Conservation (phyloP, 1,140 invertebrate species). For the Gryllus bimaculatus region DNA sequence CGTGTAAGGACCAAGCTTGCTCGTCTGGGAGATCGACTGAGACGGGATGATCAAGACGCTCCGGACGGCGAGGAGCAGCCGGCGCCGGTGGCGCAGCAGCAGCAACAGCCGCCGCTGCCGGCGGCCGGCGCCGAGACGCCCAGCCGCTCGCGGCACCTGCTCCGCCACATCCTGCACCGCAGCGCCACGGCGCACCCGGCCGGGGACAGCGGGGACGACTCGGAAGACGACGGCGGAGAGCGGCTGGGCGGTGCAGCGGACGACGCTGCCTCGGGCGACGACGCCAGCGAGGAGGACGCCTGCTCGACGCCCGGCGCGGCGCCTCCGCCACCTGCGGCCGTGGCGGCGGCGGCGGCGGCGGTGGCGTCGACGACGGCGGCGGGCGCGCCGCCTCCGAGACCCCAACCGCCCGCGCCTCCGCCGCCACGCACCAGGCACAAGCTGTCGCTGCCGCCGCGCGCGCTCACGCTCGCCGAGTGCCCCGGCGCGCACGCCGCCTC, state of each 20-base stretch:
- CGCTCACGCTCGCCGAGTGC: conserved; percentile 16
- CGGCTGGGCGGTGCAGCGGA: background rate
- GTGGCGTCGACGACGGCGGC: conserved; percentile 23
- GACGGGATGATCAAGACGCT: conserved; percentile 9
- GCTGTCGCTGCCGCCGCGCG: conserved; percentile 6
- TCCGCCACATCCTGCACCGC: conserved; percentile 15
- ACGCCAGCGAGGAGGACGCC: background rate
- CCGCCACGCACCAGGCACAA: conserved; percentile 7
- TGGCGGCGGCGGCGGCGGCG: conserved; percentile 25
- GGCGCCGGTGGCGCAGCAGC: background rate
- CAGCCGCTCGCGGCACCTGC: background rate
- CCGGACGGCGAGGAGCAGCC: background rate
- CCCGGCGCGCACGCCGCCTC: conserved; percentile 22
- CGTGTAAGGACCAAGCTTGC: conserved; percentile 20
- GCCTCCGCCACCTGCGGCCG: conserved; percentile 28
- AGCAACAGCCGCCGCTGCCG: background rate
- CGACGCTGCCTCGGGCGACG: background rate
- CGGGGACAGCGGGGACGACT: background rate
- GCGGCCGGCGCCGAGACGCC: conserved; percentile 9
- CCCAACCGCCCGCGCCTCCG: conserved; percentile 24
- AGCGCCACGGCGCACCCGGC: background rate
- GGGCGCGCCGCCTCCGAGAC: conserved; percentile 23
- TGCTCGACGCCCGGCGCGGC: conserved; percentile 12
- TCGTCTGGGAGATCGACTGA: conserved; percentile 13
- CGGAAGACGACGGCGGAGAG: background rate